Evolutionary conservation across 2,888 invertebrate genomes (phyloP).

Genomic region (Aphodius sticticus): DNA sequence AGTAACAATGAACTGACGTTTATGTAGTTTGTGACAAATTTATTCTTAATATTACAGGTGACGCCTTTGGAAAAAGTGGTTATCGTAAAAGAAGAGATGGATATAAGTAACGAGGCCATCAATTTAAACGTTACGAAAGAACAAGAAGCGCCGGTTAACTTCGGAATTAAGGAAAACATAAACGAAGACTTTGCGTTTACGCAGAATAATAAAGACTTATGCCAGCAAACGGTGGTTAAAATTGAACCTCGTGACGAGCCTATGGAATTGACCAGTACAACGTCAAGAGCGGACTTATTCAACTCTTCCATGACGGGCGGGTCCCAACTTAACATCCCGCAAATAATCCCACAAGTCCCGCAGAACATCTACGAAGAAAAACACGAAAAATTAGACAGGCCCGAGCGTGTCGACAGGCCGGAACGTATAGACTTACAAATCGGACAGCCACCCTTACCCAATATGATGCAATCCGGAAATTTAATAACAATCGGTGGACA

Average conservation of each 20-base stretch:
- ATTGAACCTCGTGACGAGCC: constrained; percentile 59
- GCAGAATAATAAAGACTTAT: constrained; percentile 39
- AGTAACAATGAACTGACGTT: no score
- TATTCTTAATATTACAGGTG: not conserved
- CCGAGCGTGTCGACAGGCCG: constrained; percentile 51
- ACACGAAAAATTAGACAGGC: constrained; percentile 48
- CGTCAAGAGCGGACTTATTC: constrained; percentile 36
- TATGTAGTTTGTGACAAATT: no score
- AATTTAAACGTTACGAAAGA: constrained; percentile 43
- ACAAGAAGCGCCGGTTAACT: constrained; percentile 51
- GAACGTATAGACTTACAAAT: constrained; percentile 44
- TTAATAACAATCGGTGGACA: constrained; percentile 69
- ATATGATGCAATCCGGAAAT: constrained; percentile 65
- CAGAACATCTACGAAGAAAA: constrained; percentile 47
- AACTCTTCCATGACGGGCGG: constrained; percentile 44
- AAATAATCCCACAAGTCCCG: constrained; percentile 53
- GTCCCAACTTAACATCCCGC: constrained; percentile 56
- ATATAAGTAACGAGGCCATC: constrained; percentile 51
- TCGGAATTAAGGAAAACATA: constrained; percentile 52
- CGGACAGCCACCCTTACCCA: constrained; percentile 65
- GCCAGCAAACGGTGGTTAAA: constrained; percentile 52
- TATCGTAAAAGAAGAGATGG: constrained; percentile 55
- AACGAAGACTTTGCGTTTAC: constrained; percentile 40
- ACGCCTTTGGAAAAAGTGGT: constrained; percentile 64
- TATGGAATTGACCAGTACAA: constrained; percentile 55